Evolutionary conservation across 2,797 vertebrate species (phyloP), one percentile per base, ranked within the genome.

Genomic region (Cephalopachus bancanus): DNA sequence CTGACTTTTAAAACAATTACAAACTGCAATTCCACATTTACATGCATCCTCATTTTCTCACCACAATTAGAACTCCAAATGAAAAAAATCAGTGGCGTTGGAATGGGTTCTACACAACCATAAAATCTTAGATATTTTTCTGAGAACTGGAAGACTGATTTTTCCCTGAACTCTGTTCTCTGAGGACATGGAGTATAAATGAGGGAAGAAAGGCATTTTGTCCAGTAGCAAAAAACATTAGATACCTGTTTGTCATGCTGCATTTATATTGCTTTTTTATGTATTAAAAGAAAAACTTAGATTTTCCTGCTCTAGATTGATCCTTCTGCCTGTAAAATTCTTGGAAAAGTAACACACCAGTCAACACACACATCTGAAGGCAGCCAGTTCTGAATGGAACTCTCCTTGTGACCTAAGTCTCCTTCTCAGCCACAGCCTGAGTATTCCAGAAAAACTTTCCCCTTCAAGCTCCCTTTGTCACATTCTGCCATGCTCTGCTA

Each of bases 11-110:
- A 96, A 71, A 79, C 19, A 74, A 74, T 84, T 81, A 75, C 33
- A 75, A 91, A 65, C 22, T 57, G 24, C 12, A 33, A 72, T 69
- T 59, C n/a, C 86, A 76, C 62, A 67, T 11, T 53, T 53, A 96
- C 89, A n/a, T n/a, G n/a, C n/a, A 96, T 81, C 96, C 84, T 83
- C 83, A 87, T 84, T 95, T 96, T 67, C 62, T 51, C 93, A 59
- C 80, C 81, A 83, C 89, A 65, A 84, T 69, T 90, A 92, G 93
- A 96, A 97, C 97, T 94, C n/a, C 60, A 93, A 62, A 81, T 51
- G 44, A 44, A 71, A 88, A 67, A 86, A 78, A 51, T 49, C 67
- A 69, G 33, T n/a, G 95, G 51, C 51, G 6, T 60, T 20, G 55
- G 75, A 17, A 10, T 44, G 67, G 20, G 55, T 7, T 76, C 37